A percentile compares a stretch with the other conserved stretches of the same genome.
Conservation (phyloP, 2,888 invertebrate genomes). For the Creontiades dilutus region DNA sequence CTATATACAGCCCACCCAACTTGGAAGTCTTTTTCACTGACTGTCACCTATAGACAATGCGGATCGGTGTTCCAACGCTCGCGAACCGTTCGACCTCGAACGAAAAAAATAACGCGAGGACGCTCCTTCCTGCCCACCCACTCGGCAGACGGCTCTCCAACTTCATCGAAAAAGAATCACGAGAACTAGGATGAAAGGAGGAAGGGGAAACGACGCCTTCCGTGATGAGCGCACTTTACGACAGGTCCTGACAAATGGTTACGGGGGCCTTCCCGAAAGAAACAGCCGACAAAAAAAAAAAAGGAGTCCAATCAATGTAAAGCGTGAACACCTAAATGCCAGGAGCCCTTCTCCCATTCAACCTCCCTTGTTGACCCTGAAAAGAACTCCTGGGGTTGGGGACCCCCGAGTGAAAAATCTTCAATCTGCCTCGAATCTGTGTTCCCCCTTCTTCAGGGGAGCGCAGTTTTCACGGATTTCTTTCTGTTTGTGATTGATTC, state of each 20-base stretch:
- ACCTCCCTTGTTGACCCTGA: constrained; percentile 28
- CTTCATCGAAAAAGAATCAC: not conserved
- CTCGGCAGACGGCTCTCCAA: not conserved
- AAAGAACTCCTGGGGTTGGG: not conserved
- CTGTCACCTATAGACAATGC: too few relatives aligned
- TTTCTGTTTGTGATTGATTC: not conserved
- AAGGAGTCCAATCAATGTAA: constrained; percentile 19
- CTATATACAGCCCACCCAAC: too few relatives aligned
- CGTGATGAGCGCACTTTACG: constrained; percentile 18
- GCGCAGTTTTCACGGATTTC: not conserved
- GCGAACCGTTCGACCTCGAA: too few relatives aligned
- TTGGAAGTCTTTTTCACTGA: too few relatives aligned
- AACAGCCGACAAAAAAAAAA: not conserved
- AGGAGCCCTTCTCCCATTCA: constrained; percentile 32
- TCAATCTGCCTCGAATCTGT: constrained; percentile 9
- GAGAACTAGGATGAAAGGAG: constrained; percentile 3
- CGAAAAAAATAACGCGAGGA: too few relatives aligned
- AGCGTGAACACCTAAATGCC: constrained; percentile 39
- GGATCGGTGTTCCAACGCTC: too few relatives aligned
- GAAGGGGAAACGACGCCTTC: not conserved
- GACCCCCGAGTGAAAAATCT: not conserved
- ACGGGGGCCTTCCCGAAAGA: not conserved
- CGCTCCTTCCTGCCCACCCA: too few relatives aligned
- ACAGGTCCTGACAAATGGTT: constrained; percentile 23
- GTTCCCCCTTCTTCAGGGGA: constrained; percentile 11